Evolutionary conservation across 2,797 vertebrate genomes (phyloP).

Genomic region (Gadopsis marmoratus): DNA sequence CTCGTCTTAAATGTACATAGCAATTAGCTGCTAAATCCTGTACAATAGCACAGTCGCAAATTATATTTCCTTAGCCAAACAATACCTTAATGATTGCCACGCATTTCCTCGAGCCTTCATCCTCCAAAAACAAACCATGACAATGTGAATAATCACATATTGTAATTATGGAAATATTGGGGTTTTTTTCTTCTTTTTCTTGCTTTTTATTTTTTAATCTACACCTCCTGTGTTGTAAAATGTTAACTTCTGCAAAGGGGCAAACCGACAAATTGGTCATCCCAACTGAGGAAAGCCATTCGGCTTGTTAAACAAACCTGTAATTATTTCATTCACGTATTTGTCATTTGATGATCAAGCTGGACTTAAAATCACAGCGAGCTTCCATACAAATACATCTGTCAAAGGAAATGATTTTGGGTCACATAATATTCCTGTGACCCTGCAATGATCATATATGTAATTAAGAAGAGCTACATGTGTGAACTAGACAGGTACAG

Average conservation of each 20-base stretch:
- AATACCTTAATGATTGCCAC: constrained; percentile 67
- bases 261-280: not conserved
- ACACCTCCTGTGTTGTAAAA: not conserved
- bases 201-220: not conserved
- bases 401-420: not conserved
- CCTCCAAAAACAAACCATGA: constrained; percentile 27
- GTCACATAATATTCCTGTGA: not conserved
- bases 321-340: not conserved
- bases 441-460: constrained; percentile 38
- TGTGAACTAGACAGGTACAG: constrained; percentile 55
- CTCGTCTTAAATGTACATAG: constrained; percentile 29
- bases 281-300: not conserved
- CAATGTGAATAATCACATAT: constrained; percentile 48
- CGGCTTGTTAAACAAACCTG: not conserved
- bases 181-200: too few species aligned
- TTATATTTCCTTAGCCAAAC: constrained; percentile 46
- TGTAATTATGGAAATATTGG: constrained; percentile 19
- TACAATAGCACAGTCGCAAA: constrained; percentile 18
- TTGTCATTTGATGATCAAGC: not conserved
- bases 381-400: not conserved
- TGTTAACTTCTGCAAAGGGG: not conserved
- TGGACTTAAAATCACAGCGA: not conserved
- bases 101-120: constrained; percentile 24
- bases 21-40: constrained; percentile 46
- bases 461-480: constrained; percentile 33